These are phyloP conservation scores for Ophion costatus DNA, from an alignment of 2,888 invertebrate species.

Conservation along the genomic window DNA sequence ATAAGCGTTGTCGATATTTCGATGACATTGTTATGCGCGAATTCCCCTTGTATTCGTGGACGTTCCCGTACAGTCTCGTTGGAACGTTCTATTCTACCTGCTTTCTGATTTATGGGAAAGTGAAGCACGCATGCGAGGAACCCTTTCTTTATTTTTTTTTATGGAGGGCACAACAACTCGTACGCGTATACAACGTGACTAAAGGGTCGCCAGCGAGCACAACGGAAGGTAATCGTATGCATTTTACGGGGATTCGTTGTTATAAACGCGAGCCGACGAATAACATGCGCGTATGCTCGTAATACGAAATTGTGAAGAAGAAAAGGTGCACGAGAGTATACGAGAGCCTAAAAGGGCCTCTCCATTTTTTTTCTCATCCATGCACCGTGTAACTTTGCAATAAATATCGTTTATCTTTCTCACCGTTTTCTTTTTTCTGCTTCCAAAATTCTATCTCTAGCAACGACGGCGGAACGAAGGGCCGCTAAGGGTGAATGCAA, in stretches of 20 bases:
- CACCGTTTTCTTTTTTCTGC: slow-evolving; percentile 62
- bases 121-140: slow-evolving; percentile 70
- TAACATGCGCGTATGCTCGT: slow-evolving; percentile 32
- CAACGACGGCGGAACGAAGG: not conserved
- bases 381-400: slow-evolving; percentile 77
- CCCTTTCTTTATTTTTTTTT: slow-evolving; percentile 71
- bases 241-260: slow-evolving; percentile 75
- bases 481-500: slow-evolving; percentile 12
- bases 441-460: slow-evolving; percentile 52
- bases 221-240: slow-evolving; percentile 80
- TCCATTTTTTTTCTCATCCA: slow-evolving; percentile 70
- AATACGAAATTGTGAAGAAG: slow-evolving; percentile 29
- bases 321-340: slow-evolving; percentile 25
- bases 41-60: slow-evolving; percentile 5
- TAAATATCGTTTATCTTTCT: slow-evolving; percentile 79
- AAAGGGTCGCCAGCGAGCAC: slow-evolving; percentile 68
- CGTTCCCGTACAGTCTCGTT: slow-evolving; percentile 17
- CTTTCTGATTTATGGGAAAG: slow-evolving; percentile 76
- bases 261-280: slow-evolving; percentile 37
- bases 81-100: slow-evolving; percentile 36
- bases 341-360: slow-evolving; percentile 37
- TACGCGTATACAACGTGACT: slow-evolving; percentile 71
- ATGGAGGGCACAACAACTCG: slow-evolving; percentile 62
- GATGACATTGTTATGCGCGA: slow-evolving; percentile 46
- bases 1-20: slow-evolving; percentile 44